A percentile compares a stretch with the other conserved stretches of the same genome.
These are phyloP conservation scores for Microtus oregoni DNA, from an alignment of 2,113 vertebrate genomes.

Conservation along the genomic window DNA sequence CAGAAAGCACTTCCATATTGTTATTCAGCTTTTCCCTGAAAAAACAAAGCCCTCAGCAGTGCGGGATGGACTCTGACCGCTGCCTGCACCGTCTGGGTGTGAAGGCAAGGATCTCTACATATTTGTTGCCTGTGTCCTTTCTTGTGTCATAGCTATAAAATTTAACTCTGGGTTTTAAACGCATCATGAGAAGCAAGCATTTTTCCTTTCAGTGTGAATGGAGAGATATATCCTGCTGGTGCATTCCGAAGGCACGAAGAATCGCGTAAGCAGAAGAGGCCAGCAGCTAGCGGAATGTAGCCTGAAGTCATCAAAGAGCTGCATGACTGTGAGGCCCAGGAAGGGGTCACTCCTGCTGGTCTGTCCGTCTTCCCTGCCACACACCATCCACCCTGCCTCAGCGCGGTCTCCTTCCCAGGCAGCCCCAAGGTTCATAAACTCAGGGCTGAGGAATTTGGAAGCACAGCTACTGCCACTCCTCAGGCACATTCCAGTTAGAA, in stretches of 20 bases:
- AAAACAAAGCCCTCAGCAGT: conserved; percentile 9
- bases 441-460: conserved; percentile 66
- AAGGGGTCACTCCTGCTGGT: neutral
- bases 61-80: neutral
- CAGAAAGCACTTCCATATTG: conserved; percentile 46
- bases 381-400: neutral
- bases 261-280: neutral
- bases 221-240: conserved; percentile 22
- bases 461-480: conserved; percentile 47
- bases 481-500: conserved; percentile 64
- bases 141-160: conserved; percentile 82
- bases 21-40: conserved; percentile 43
- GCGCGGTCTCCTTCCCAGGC: neutral
- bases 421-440: conserved; percentile 42
- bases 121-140: conserved; percentile 80
- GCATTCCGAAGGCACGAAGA: conserved; percentile 71
- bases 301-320: neutral
- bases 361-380: accelerated
- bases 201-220: conserved; percentile 43
- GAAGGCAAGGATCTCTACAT: conserved; percentile 82
- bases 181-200: neutral
- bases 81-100: conserved; percentile 44
- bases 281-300: neutral
- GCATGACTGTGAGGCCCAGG: neutral
- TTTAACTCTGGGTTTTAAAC: conserved; percentile 74